These are phyloP conservation scores for Panopea generosa DNA, from an alignment of 2,888 invertebrate genomes.

Conservation along the genomic window DNA sequence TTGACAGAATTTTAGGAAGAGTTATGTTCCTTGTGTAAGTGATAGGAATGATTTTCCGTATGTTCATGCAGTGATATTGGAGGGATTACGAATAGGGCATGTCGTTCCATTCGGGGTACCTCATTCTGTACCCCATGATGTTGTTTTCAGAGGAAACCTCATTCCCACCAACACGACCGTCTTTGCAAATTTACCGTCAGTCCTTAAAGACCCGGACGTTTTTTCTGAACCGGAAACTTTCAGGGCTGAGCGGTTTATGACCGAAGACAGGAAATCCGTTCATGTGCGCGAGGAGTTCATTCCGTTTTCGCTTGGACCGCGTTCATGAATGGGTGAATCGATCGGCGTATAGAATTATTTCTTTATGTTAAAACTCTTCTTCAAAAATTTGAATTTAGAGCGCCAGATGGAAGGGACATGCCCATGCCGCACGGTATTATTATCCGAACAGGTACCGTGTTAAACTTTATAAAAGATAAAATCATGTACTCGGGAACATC, in stretches of 20 bases:
- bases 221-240: conserved; percentile 71
- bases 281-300: conserved; percentile 2
- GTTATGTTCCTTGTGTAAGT: conserved; percentile 52
- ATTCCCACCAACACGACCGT: conserved; percentile 75
- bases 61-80: conserved; percentile 75
- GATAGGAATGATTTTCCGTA: conserved; percentile 66
- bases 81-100: conserved; percentile 69
- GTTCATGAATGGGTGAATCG: conserved; percentile 35
- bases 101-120: conserved; percentile 69
- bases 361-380: conserved; percentile 47
- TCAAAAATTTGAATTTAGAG: conserved; percentile 34
- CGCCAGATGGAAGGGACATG: conserved; percentile 10
- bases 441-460: conserved; percentile 45
- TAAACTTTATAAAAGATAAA: too few species aligned
- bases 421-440: conserved; percentile 31
- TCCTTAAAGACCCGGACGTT: conserved; percentile 62
- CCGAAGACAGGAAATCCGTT: conserved; percentile 1
- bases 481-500: too few species aligned
- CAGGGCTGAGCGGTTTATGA: conserved; percentile 73
- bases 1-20: conserved; percentile 39
- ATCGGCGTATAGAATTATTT: conserved; percentile 56
- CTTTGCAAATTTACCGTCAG: conserved; percentile 69
- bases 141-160: conserved; percentile 70
- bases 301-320: conserved; percentile 26
- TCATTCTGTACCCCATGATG: conserved; percentile 69